Evolutionary conservation across 2,113 vertebrate genomes (phyloP).

Genomic region (Anser brachyrhynchus): DNA sequence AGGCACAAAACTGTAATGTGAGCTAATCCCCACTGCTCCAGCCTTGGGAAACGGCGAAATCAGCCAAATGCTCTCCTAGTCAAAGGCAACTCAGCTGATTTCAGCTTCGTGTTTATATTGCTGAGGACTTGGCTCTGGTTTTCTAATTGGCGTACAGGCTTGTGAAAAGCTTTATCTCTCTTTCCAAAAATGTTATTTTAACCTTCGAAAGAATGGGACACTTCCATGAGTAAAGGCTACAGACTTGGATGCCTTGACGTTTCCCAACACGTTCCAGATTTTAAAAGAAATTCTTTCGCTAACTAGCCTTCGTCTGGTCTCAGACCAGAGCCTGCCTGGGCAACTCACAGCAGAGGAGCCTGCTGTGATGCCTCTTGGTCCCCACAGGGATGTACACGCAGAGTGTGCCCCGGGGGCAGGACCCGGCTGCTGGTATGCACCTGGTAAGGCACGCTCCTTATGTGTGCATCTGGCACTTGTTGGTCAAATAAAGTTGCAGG

Average conservation of each 20-base stretch:
- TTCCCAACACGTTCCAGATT: neutral
- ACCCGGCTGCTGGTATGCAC: rapidly evolving
- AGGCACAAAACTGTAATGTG: neutral
- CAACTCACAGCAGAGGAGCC: rapidly evolving
- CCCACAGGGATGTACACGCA: neutral
- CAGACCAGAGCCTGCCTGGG: neutral
- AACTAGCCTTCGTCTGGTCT: neutral
- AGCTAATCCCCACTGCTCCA: neutral
- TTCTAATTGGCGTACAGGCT: neutral
- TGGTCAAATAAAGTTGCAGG: neutral
- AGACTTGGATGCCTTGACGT: neutral
- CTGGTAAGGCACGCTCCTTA: neutral
- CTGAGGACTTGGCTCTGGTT: neutral
- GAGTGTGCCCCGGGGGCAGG: neutral
- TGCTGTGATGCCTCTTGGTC: too few species aligned
- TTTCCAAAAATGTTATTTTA: neutral
- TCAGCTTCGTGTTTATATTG: neutral
- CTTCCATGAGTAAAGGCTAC: neutral
- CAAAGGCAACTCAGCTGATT: neutral
- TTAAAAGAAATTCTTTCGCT: neutral
- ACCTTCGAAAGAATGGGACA: neutral
- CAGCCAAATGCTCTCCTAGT: neutral
- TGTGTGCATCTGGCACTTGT: neutral
- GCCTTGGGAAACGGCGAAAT: neutral
- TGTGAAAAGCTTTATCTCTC: neutral